Base-by-base conservation (phyloP, 2,113 vertebrate genomes). In the Cephalopterus ornatus region DNA sequence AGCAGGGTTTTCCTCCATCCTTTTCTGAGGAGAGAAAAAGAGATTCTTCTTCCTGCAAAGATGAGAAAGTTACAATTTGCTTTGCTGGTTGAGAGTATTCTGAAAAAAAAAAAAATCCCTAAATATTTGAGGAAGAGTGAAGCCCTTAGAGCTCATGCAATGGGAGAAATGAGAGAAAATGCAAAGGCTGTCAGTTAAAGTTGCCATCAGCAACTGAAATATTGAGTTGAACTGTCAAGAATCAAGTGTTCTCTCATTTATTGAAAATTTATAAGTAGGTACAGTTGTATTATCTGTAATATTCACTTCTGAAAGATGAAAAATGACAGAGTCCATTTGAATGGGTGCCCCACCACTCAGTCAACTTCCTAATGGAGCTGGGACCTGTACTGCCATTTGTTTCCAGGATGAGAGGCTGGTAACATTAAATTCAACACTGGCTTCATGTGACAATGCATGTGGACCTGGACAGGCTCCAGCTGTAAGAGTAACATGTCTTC, bases 281-380 rank as follows among this genome's bases (percentile, higher is more conserved):
- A 30, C 23, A 30, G 19, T 78, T 85, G 24, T 76, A 39, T 70
- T 77, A 84, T 62, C 50, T 70, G 59, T 35, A 61, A 85, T 93
- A 80, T 55, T 80, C 52, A 46, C 24, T 89, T 94, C 52, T 75
- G 61, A 83, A 70, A 76, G 28, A 14, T 50, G 55, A 88, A 82
- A 66, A 59, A 79, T 26, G 41, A 33, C 55, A 53, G 16, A 68
- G 5, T 28, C 15, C 47, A 8, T 73, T 62, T 52, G 37, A 85
- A 65, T 1, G 0, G 44, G 24, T 0, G 0, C 30, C 41, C 20
- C 0, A 1, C 14, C 63, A 17, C n/a, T 72, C 50, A 32, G 63
- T 19, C 3, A 9, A 33, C 24, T 73, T 88, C 56, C 55, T 88
- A 21, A 59, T 8, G 32, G 46, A 74, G 33, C 59, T 59, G 73